Evolutionary conservation across 2,888 invertebrate species (phyloP).

Genomic region (Synergus gifuensis): DNA sequence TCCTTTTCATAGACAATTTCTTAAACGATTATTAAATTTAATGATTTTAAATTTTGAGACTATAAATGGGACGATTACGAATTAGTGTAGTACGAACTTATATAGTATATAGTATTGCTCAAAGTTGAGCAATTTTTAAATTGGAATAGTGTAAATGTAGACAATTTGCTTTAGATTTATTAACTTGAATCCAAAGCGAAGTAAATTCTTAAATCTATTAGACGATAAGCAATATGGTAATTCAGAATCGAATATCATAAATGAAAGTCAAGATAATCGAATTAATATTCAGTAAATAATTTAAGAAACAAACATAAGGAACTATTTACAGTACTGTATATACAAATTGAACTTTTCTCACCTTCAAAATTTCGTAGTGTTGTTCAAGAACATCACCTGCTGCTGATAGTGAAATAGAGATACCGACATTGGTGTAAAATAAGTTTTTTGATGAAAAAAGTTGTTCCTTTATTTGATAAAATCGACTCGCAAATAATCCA

Average conservation of each 20-base stretch:
- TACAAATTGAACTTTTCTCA: constrained; percentile 43
- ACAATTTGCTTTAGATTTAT: neutral
- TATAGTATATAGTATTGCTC: too few species aligned
- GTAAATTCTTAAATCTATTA: neutral
- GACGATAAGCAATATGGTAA: neutral
- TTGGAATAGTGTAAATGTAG: too few species aligned
- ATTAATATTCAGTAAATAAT: neutral
- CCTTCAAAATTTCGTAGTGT: constrained; percentile 84
- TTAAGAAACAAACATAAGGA: neutral
- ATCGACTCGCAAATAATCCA: constrained; percentile 51
- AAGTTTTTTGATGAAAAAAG: constrained; percentile 81
- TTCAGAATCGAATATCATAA: neutral
- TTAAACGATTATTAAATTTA: too few species aligned
- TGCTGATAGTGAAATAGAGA: constrained; percentile 88
- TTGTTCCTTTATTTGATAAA: constrained; percentile 60
- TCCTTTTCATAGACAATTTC: neutral
- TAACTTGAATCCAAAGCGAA: neutral
- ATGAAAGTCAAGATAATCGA: neutral
- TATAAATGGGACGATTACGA: too few species aligned
- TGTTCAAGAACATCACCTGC: constrained; percentile 90
- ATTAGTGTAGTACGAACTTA: too few species aligned
- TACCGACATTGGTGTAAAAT: constrained; percentile 87
- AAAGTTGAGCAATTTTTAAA: too few species aligned
- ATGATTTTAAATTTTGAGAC: too few species aligned
- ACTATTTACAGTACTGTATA: neutral